Evolutionary conservation across 2,888 invertebrate species (phyloP), one percentile per base, ranked within the genome.

Genomic region (Aphidoletes aphidimyza): DNA sequence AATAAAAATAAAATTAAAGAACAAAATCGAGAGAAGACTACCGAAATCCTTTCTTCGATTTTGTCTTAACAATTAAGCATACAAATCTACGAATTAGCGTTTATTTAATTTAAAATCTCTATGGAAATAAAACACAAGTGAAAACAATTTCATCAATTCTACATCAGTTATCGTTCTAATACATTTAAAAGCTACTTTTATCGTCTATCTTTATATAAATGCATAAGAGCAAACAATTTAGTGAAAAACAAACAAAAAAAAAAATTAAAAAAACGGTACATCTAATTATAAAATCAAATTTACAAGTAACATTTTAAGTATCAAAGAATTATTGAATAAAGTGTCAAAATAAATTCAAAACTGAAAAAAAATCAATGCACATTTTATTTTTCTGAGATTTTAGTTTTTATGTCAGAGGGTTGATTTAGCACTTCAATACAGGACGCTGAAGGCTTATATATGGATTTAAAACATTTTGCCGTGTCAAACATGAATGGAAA

Each of bases 251-350:
- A n/a, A n/a, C n/a, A n/a, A n/a, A n/a, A n/a, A n/a, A n/a, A n/a
- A n/a, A n/a, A n/a, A n/a, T n/a, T n/a, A n/a, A n/a, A 69, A 19
- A 30, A 69, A 69, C 30, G 69, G 69, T 69, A n/a, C n/a, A 69
- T 69, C 69, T 69, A 69, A 69, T 69, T 54, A 54, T 22, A 11
- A 30, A 11, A 69, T 69, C 34, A 26, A 69, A 69, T 69, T 69
- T 69, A 69, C 69, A 69, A 69, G 30, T 69, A 69, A 69, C 26
- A 14, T 69, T 69, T 69, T 69, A 69, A 34, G 69, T 69, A 69
- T 69, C 69, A 69, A 69, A 69, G 69, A 69, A 34, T 69, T 69
- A 69, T 69, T 69, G 69, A 69, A 69, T 69, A 69, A 69, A 69
- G 69, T 69, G 69, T 69, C 69, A 69, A 69, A 69, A 69, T 69